Base-by-base conservation (phyloP, 2,113 vertebrate genomes). In the Apaloderma vittatum region DNA sequence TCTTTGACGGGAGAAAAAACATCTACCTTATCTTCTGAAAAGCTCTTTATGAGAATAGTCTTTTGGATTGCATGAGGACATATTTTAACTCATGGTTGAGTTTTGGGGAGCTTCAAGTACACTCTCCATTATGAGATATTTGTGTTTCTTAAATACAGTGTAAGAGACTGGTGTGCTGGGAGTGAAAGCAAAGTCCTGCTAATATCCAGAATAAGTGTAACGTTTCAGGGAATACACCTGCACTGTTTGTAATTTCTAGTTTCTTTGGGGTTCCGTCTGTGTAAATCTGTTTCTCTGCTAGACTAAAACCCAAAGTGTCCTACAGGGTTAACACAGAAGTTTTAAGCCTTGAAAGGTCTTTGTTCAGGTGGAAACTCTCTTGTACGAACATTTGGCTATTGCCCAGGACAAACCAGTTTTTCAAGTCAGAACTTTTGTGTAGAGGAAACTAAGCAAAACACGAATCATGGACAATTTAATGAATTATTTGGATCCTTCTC, bases 361-460 rank as follows among this genome's bases (percentile, higher is more conserved):
- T 94, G 80, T 94, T 95, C 43, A 14, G 70, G 63, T 87, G 32
- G 37, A 96, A 91, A 78, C 61, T 77, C 71, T 63, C 80, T 93
- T 87, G 51, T 74, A 74, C 88, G 80, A 96, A 37, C 65, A 45
- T 32, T 89, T 97, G 96, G 94, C 94, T 85, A 22, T 87, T 45
- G 57, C 76, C 77, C 94, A 96, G 95, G 72, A 51, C 83, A 89
- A 96, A 96, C 94, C 87, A 91, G 95, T 97, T 96, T 95, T 96
- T 95, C 96, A 85, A 93, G 93, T 96, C 73, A 84, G 45, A 63
- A 87, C 72, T 81, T 93, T 59, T 92, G 94, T 84, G 76, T 23
- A 71, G 83, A 70, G 93, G 88, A 95, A 96, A 71, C 19, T 11
- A 34, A 94, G 70, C 80, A 91, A 84, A 34, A 27, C 21, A 13